phyloP scores from a whole-genome alignment of 2,113 vertebrate genomes.

The Ardeotis arabs region DNA sequence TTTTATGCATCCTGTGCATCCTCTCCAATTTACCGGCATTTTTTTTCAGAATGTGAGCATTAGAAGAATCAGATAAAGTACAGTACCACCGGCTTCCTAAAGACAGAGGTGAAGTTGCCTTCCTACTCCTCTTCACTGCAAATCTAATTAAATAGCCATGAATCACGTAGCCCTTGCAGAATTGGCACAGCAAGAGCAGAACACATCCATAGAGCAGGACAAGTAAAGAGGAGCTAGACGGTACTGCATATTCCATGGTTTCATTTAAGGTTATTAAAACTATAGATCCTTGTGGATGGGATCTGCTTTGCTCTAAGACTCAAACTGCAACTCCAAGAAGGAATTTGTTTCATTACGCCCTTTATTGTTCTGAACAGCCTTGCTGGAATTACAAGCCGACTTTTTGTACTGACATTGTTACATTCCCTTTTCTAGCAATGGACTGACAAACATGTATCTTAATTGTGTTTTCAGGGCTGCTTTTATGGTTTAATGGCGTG shows the following conservation, averaged over 20 bases:
- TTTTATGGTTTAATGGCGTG: conserved; percentile 25
- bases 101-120: not conserved
- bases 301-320: not conserved
- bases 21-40: not conserved
- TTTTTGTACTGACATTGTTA: not conserved
- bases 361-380: not conserved
- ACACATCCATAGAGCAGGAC: not conserved
- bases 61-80: not conserved
- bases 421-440: not conserved
- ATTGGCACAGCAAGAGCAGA: not conserved
- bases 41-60: not conserved
- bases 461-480: conserved; percentile 44
- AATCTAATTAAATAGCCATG: not conserved
- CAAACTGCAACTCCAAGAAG: not conserved
- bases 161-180: not conserved
- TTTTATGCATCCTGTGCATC: not conserved
- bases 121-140: not conserved
- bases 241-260: not conserved
- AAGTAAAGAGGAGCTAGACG: not conserved
- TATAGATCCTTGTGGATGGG: not conserved
- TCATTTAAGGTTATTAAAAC: not conserved
- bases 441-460: not conserved
- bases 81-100: not conserved
- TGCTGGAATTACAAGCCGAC: not conserved
- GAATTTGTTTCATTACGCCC: not conserved